Conservation (phyloP, 2,113 vertebrate genomes). For the Clarias batrachus region DNA sequence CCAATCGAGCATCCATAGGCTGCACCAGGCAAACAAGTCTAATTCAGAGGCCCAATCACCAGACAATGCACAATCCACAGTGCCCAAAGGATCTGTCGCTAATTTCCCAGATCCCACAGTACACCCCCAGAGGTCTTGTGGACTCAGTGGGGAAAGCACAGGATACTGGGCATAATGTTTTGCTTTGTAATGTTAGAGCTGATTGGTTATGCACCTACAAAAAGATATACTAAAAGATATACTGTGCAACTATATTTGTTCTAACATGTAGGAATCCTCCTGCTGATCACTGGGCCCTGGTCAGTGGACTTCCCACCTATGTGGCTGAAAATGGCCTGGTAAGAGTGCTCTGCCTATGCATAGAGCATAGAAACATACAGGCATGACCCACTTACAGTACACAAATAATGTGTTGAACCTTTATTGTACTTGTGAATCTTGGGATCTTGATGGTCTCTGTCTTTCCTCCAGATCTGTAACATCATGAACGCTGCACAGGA, state of each 20-base stretch:
- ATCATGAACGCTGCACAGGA: conserved; percentile 64
- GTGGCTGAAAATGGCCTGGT: conserved; percentile 78
- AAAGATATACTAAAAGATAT: too few relatives aligned
- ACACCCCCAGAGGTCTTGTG: too few relatives aligned
- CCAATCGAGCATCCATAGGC: too few relatives aligned
- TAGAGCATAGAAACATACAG: conserved; percentile 47
- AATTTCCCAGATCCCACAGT: too few relatives aligned
- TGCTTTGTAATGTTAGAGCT: too few relatives aligned
- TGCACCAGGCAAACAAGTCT: too few relatives aligned
- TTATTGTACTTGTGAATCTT: conserved; percentile 45
- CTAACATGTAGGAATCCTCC: conserved; percentile 64
- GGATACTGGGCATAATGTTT: too few relatives aligned
- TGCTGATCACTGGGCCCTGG: conserved; percentile 75
- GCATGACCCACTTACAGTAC: conserved; percentile 53
- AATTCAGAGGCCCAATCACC: too few relatives aligned
- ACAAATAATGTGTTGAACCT: conserved; percentile 59
- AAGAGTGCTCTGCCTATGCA: conserved; percentile 51
- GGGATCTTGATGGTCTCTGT: conserved; percentile 31
- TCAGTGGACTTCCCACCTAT: conserved; percentile 74
- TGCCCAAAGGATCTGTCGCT: too few relatives aligned
- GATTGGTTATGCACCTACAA: too few relatives aligned
- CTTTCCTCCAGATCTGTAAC: conserved; percentile 64
- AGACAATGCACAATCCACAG: too few relatives aligned
- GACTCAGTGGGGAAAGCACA: too few relatives aligned
- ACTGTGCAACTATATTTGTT: neutral